phyloP scores from a whole-genome alignment of 1,140 invertebrate genomes.

The Drosophila yakuba region DNA sequence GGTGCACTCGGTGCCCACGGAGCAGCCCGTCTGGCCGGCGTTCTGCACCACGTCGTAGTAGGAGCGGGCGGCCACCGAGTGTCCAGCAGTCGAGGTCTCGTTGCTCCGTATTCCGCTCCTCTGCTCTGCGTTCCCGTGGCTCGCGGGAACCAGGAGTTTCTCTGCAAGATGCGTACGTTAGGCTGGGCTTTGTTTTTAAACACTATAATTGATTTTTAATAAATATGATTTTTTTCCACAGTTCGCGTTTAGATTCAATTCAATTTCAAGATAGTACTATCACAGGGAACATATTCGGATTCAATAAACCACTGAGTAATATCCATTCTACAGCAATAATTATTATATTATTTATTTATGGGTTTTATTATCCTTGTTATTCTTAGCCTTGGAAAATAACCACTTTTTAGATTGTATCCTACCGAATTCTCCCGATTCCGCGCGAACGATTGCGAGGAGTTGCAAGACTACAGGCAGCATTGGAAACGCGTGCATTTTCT shows the following conservation, averaged over 20 bases:
- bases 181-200: background rate
- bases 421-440: conserved; percentile 66
- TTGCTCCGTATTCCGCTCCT: conserved; percentile 13
- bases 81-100: conserved; percentile 21
- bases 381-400: no score
- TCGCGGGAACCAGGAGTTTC: conserved; percentile 53
- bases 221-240: no score
- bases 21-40: conserved; percentile 51
- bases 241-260: no score
- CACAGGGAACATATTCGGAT: no score
- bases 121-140: conserved; percentile 10
- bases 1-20: conserved; percentile 78
- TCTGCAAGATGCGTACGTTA: conserved; percentile 26
- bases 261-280: no score
- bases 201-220: no score
- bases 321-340: no score
- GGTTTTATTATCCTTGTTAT: background rate
- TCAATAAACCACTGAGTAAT: no score
- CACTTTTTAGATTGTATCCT: conserved; percentile 23
- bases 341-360: background rate
- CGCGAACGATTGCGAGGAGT: conserved; percentile 39
- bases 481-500: conserved; percentile 45
- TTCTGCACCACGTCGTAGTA: conserved; percentile 43
- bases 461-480: conserved; percentile 20
- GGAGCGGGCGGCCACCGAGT: conserved; percentile 62